Evolutionary conservation across 1,140 invertebrate genomes (phyloP).

Genomic region (Heliconius himera): DNA sequence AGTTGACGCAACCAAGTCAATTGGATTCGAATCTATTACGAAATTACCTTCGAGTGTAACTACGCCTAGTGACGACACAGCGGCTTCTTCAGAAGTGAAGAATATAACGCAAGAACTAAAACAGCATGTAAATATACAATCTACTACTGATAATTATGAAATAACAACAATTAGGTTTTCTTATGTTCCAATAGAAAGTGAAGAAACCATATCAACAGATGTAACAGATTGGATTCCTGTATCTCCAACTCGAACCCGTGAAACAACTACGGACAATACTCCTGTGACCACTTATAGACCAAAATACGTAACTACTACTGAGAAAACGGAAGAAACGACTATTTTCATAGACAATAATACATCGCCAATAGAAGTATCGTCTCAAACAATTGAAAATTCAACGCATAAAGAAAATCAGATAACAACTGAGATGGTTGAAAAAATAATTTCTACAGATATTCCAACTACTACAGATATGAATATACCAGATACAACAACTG

Average conservation of each 20-base stretch:
- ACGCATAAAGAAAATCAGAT: constrained; percentile 43
- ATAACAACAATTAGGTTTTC: constrained; percentile 73
- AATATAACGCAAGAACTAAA: constrained; percentile 49
- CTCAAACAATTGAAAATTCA: constrained; percentile 52
- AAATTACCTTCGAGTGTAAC: constrained; percentile 70
- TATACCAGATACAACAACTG: constrained; percentile 35
- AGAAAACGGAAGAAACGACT: constrained; percentile 54
- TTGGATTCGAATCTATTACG: constrained; percentile 75
- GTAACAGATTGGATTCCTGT: constrained; percentile 58
- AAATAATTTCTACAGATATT: constrained; percentile 37
- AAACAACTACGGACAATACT: constrained; percentile 55
- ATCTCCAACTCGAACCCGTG: constrained; percentile 56
- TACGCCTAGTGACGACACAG: constrained; percentile 64
- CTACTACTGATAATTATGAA: constrained; percentile 64
- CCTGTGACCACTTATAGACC: constrained; percentile 74
- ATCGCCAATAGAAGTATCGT: constrained; percentile 55
- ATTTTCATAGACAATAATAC: constrained; percentile 47
- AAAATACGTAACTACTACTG: constrained; percentile 59
- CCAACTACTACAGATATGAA: constrained; percentile 30
- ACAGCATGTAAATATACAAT: constrained; percentile 16
- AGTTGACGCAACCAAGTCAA: constrained; percentile 63
- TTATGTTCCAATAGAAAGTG: constrained; percentile 66
- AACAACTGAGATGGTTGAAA: constrained; percentile 36
- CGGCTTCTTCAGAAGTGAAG: constrained; percentile 48
- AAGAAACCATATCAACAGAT: constrained; percentile 45